Evolutionary conservation across 2,888 invertebrate genomes (phyloP).

Genomic region (Syrista parreyssii): DNA sequence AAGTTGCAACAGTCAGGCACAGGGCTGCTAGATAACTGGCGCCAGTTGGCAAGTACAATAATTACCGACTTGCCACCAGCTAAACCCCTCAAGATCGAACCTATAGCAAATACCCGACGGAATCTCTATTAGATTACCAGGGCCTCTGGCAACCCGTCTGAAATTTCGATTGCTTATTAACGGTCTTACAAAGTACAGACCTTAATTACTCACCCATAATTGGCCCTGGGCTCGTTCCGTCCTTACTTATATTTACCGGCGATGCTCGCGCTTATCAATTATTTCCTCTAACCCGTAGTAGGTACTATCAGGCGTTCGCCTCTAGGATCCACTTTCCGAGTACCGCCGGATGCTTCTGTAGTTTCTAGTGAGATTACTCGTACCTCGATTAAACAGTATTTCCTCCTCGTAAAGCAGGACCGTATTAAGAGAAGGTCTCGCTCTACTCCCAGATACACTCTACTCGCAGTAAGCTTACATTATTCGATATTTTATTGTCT

Average conservation of each 20-base stretch:
- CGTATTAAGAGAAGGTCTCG: neutral
- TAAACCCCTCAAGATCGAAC: constrained; percentile 39
- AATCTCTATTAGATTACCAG: constrained; percentile 16
- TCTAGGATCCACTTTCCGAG: neutral
- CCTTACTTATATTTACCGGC: constrained; percentile 18
- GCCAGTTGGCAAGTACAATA: constrained; percentile 48
- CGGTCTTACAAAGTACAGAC: constrained; percentile 20
- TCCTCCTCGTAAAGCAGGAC: neutral
- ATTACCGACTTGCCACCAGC: constrained; percentile 47
- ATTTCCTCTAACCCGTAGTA: neutral
- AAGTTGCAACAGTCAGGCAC: constrained; percentile 38
- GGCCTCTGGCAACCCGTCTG: constrained; percentile 29
- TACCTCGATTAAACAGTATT: neutral
- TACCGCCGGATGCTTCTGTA: neutral
- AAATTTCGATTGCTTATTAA: constrained; percentile 49
- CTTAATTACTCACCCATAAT: constrained; percentile 26
- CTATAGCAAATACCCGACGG: constrained; percentile 31
- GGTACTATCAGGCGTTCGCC: neutral
- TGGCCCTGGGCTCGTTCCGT: constrained; percentile 18
- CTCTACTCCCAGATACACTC: neutral
- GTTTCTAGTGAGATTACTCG: neutral
- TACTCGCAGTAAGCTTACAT: constrained; percentile 25
- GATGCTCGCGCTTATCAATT: neutral
- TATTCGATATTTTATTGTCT: constrained; percentile 41
- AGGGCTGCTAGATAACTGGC: constrained; percentile 35